A percentile compares a stretch with the other conserved stretches of the same genome.
These are phyloP conservation scores for Protophormia terraenovae DNA, from an alignment of 2,888 invertebrate species.

Conservation along the genomic window DNA sequence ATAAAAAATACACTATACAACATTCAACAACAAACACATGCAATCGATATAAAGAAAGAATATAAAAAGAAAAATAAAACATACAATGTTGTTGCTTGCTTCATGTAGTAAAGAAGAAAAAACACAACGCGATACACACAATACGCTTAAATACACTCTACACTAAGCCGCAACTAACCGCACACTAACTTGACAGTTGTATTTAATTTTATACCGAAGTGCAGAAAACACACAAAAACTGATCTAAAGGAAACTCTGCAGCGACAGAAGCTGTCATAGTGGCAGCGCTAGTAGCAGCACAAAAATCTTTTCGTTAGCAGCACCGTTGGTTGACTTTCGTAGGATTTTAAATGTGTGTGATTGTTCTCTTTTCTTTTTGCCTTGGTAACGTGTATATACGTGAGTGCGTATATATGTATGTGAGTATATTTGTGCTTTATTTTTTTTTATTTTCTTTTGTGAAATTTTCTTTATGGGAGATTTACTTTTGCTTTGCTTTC, in stretches of 20 bases:
- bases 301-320: slow-evolving; percentile 60
- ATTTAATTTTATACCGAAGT: slow-evolving; percentile 63
- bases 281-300: neutral
- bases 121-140: slow-evolving; percentile 33
- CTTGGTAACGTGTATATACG: neutral
- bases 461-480: slow-evolving; percentile 56
- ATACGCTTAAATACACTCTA: slow-evolving; percentile 56
- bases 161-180: slow-evolving; percentile 68
- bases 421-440: neutral
- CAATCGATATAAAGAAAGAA: slow-evolving; percentile 32
- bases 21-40: slow-evolving; percentile 36
- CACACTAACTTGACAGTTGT: slow-evolving; percentile 65
- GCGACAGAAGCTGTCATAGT: slow-evolving; percentile 7
- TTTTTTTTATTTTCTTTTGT: slow-evolving; percentile 49
- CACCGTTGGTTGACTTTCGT: slow-evolving; percentile 58
- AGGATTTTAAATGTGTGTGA: slow-evolving; percentile 57
- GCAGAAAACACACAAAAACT: slow-evolving; percentile 56
- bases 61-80: slow-evolving; percentile 29
- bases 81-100: slow-evolving; percentile 49
- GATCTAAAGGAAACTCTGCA: slow-evolving; percentile 63
- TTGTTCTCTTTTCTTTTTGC: slow-evolving; percentile 60
- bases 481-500: slow-evolving; percentile 61
- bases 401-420: slow-evolving; percentile 1
- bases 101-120: slow-evolving; percentile 27
- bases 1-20: slow-evolving; percentile 28